Evolutionary conservation across 2,113 vertebrate genomes (phyloP), one percentile per base, ranked within the genome.

Genomic region (Catharus fuscescens): DNA sequence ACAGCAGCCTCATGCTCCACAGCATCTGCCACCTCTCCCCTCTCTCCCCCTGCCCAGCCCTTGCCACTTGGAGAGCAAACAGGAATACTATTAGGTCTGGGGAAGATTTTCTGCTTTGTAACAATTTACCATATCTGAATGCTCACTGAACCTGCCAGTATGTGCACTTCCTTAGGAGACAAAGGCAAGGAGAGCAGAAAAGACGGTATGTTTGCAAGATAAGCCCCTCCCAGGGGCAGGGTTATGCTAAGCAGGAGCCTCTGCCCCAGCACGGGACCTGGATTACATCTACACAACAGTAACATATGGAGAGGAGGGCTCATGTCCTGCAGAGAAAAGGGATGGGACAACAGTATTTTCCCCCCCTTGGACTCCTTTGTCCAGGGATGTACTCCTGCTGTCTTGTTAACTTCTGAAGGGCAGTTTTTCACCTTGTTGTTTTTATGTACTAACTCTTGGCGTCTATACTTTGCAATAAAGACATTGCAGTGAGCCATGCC

Each of bases 181-280:
- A 38, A 48, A 78, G 69, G 54, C 48, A 34, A 74, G 69, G 25
- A 67, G 18, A 19, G 18, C 2, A 40, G 48, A 26, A 62, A 86
- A 80, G 25, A 7, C 54, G 23, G 20, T 5, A 0, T 25, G 19
- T 83, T 71, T 81, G 28, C 36, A 47, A 42, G 20, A 14, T 10
- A 74, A 86, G 79, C 85, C 42, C 85, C 92, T 74, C 94, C 90
- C 82, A 32, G 47, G 79, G 93, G 95, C 83, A 80, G 94, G 82
- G 80, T 42, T 78, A 84, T 79, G 80, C 64, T 88, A 71, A 93
- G 44, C 9, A 62, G 36, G 34, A 78, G 52, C 31, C 42, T 44
- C 47, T 71, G 66, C 19, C 59, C 90, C 88, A 48, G 65, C 64
- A 4, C 18, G 79, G 50, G 12, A 24, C n/a, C 2, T 1, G 65